These are phyloP conservation scores for Melanargia galathea DNA, from an alignment of 2,888 invertebrate genomes.

Conservation along the genomic window DNA sequence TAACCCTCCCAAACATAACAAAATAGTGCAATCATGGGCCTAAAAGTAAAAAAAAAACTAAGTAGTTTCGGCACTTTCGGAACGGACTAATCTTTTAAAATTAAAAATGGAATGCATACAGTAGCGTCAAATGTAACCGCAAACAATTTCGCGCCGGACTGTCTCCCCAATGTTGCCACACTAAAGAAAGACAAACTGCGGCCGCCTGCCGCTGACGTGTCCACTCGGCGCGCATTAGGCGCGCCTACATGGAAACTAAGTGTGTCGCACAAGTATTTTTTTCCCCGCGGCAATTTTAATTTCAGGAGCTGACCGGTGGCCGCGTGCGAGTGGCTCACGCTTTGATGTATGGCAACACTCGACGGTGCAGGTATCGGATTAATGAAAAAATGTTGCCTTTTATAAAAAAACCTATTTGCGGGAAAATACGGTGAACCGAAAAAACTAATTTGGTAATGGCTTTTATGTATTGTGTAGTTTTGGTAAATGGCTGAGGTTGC, in stretches of 20 bases:
- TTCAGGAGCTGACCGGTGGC: conserved; percentile 66
- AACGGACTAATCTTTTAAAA: not conserved
- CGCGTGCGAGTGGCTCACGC: conserved; percentile 61
- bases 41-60: not conserved
- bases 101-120: conserved; percentile 12
- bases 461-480: no score
- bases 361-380: conserved; percentile 51
- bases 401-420: conserved; percentile 25
- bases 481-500: no score
- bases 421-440: no score
- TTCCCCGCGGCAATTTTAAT: conserved; percentile 77
- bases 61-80: no score
- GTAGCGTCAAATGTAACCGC: conserved; percentile 58
- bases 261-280: conserved; percentile 75
- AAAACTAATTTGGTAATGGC: no score
- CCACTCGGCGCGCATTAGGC: conserved; percentile 76
- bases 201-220: conserved; percentile 72
- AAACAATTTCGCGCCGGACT: conserved; percentile 67
- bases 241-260: conserved; percentile 73
- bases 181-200: conserved; percentile 77
- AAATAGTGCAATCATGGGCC: no score
- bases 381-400: conserved; percentile 27
- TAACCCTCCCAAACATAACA: no score
- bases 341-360: conserved; percentile 73
- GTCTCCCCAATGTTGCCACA: conserved; percentile 71